phyloP scores from a whole-genome alignment of 2,888 invertebrate species.

The Dermolepida albohirtum region DNA sequence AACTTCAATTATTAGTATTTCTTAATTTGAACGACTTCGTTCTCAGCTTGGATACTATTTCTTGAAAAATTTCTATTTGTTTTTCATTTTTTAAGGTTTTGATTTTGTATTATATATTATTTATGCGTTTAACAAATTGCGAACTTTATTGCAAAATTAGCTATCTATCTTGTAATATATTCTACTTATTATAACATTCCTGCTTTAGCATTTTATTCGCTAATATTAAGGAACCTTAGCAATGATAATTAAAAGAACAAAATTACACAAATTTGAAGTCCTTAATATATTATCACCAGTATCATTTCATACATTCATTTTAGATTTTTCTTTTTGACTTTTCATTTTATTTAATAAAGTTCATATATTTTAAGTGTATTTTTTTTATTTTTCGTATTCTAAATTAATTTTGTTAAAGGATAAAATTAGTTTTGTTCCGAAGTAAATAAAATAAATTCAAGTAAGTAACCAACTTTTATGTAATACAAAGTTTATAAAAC shows the following conservation, averaged over 20 bases:
- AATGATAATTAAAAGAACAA: conserved; percentile 26
- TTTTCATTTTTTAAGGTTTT: neutral
- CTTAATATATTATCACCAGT: conserved; percentile 9
- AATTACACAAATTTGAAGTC: neutral
- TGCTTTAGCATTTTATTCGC: conserved; percentile 16
- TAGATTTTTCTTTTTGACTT: conserved; percentile 18
- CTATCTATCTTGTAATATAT: neutral
- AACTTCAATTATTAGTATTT: neutral
- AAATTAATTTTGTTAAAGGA: neutral
- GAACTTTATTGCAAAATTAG: too few species aligned
- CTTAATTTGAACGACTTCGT: neutral
- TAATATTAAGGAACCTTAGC: conserved; percentile 3
- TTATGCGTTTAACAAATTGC: conserved; percentile 15
- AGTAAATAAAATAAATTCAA: too few species aligned
- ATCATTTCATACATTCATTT: conserved; percentile 10
- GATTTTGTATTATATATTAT: conserved; percentile 1
- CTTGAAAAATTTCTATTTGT: neutral
- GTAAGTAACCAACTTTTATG: too few species aligned
- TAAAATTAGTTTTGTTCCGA: neutral
- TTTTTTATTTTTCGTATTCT: conserved; percentile 1
- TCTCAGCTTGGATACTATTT: neutral
- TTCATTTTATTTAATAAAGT: conserved; percentile 32
- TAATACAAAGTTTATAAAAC: too few species aligned
- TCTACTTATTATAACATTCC: conserved; percentile 23
- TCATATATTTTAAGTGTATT: conserved; percentile 25